These are phyloP conservation scores for Calyptommatus sinebrachiatus DNA, from an alignment of 2,113 vertebrate species.

Conservation along the genomic window DNA sequence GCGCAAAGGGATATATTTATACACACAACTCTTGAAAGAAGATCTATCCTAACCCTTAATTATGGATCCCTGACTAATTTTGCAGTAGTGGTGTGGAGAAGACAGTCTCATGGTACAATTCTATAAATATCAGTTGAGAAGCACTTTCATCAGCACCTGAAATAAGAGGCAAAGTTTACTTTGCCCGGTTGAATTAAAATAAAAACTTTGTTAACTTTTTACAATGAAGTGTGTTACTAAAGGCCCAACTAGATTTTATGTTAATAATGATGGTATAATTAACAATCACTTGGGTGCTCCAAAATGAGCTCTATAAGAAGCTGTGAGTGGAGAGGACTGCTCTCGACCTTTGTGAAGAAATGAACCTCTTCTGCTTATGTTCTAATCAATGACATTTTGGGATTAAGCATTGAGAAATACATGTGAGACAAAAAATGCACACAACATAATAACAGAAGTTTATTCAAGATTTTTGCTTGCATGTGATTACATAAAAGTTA, in stretches of 20 bases:
- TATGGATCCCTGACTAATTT: conserved; percentile 60
- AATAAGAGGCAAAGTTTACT: background rate
- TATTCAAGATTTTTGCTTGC: too few species aligned
- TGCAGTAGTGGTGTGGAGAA: background rate
- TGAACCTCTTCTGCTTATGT: too few species aligned
- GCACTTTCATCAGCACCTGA: background rate
- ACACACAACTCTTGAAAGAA: conserved; percentile 58
- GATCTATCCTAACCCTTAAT: conserved; percentile 64
- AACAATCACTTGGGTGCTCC: background rate
- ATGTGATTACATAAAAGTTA: too few species aligned
- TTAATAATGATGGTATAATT: background rate
- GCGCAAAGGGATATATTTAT: conserved; percentile 59
- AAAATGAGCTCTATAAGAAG: too few species aligned
- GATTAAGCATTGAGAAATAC: too few species aligned
- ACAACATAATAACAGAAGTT: too few species aligned
- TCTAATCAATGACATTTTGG: too few species aligned
- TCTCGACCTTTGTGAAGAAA: too few species aligned
- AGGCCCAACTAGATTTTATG: background rate
- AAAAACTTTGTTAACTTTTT: conserved; percentile 4
- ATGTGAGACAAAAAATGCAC: too few species aligned
- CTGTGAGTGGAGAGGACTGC: background rate
- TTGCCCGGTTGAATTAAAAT: background rate
- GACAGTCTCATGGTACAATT: background rate
- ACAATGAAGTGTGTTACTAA: background rate
- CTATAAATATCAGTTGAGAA: conserved; percentile 5